These are phyloP conservation scores for Papilio xuthus DNA, from an alignment of 1,140 invertebrate genomes.

Conservation along the genomic window DNA sequence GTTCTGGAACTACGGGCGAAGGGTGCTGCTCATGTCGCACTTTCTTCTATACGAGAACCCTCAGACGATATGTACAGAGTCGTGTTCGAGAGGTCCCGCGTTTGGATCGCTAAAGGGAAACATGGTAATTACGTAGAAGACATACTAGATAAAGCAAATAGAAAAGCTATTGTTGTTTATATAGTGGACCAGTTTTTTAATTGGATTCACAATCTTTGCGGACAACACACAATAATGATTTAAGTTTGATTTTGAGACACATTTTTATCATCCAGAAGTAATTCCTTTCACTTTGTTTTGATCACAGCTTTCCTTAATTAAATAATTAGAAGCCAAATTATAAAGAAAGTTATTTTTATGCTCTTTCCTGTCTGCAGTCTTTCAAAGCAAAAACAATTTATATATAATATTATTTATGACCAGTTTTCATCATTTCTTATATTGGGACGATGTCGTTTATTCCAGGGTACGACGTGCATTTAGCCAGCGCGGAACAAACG, in stretches of 20 bases:
- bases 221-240: no score
- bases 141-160: no score
- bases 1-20: constrained; percentile 82
- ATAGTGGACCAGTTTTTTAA: no score
- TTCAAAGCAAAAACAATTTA: no score
- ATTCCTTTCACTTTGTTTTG: neutral
- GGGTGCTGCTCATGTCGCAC: constrained; percentile 82
- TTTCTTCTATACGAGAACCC: constrained; percentile 79
- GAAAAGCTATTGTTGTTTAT: no score
- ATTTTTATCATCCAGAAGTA: neutral
- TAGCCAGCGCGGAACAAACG: constrained; percentile 81
- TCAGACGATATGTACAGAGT: constrained; percentile 84
- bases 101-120: constrained; percentile 84
- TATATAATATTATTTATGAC: no score
- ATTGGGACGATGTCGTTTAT: neutral
- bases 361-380: no score
- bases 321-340: no score
- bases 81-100: constrained; percentile 82
- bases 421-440: neutral
- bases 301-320: no score
- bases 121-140: constrained; percentile 80
- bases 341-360: no score
- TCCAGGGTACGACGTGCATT: constrained; percentile 83
- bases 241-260: no score
- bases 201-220: neutral